A percentile compares a stretch with the other conserved stretches of the same genome.
Conservation (phyloP, 2,888 invertebrate genomes). For the Drosophila robusta region DNA sequence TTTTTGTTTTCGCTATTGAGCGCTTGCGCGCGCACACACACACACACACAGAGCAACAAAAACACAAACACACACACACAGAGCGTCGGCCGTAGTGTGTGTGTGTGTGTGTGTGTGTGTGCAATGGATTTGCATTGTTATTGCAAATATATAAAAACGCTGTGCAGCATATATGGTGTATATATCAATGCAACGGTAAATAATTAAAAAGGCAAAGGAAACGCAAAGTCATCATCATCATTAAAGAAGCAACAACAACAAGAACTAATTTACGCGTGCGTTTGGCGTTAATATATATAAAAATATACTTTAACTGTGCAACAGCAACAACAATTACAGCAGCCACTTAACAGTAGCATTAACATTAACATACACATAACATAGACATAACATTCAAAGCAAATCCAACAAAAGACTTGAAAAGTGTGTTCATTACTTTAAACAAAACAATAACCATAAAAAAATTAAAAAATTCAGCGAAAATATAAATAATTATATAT, state of each 20-base stretch:
- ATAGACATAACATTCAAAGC: constrained; percentile 48
- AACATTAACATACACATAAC: constrained; percentile 34
- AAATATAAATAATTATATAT: constrained; percentile 20
- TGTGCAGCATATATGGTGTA: constrained; percentile 17
- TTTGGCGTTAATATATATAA: neutral
- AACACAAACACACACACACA: constrained; percentile 24
- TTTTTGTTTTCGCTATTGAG: constrained; percentile 47
- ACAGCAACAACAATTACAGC: constrained; percentile 6
- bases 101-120: constrained; percentile 36
- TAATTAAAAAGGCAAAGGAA: constrained; percentile 38
- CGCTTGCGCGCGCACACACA: constrained; percentile 31
- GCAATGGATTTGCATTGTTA: constrained; percentile 55
- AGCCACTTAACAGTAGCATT: constrained; percentile 26
- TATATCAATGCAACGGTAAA: constrained; percentile 37
- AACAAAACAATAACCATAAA: constrained; percentile 40
- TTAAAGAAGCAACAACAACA: constrained; percentile 27
- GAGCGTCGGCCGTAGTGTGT: constrained; percentile 1
- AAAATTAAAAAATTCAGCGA: constrained; percentile 17
- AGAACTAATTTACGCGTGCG: constrained; percentile 5
- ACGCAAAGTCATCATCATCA: constrained; percentile 44
- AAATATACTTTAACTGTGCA: neutral
- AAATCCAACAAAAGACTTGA: constrained; percentile 73
- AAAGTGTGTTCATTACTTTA: constrained; percentile 78
- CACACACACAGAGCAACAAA: constrained; percentile 10
- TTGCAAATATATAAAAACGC: constrained; percentile 24